Evolutionary conservation across 2,797 vertebrate genomes (phyloP).

Genomic region (Synaphobranchus kaupii): DNA sequence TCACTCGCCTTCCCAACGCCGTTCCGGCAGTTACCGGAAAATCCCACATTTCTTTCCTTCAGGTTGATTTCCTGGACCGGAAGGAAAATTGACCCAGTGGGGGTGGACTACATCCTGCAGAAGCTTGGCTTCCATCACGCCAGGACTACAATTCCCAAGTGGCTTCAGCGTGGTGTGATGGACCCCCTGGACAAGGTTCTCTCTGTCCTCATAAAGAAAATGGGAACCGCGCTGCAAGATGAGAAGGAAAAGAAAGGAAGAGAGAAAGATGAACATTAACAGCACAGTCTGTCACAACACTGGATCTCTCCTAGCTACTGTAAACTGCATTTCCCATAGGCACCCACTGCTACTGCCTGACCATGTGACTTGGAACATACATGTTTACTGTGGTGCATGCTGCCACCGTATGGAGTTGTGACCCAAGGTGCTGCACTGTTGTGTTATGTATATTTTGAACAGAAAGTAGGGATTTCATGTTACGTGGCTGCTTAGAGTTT

Average conservation of each 20-base stretch:
- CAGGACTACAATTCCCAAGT: slow-evolving; percentile 98
- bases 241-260: slow-evolving; percentile 93
- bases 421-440: slow-evolving; percentile 72
- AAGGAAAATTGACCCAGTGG: slow-evolving; percentile 95
- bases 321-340: slow-evolving; percentile 61
- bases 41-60: slow-evolving; percentile 35
- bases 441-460: slow-evolving; percentile 79
- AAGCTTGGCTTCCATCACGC: slow-evolving; percentile 98
- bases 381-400: slow-evolving; percentile 77
- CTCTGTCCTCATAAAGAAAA: slow-evolving; percentile 95
- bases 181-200: slow-evolving; percentile 97
- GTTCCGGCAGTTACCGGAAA: not conserved
- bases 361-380: slow-evolving; percentile 67
- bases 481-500: slow-evolving; percentile 60
- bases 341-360: slow-evolving; percentile 56
- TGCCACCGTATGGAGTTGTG: slow-evolving; percentile 67
- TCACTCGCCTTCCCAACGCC: not conserved
- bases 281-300: slow-evolving; percentile 44
- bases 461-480: slow-evolving; percentile 67
- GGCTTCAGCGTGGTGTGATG: slow-evolving; percentile 98
- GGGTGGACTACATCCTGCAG: slow-evolving; percentile 97
- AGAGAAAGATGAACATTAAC: slow-evolving; percentile 92
- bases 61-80: slow-evolving; percentile 99
- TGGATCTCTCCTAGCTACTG: slow-evolving; percentile 63
- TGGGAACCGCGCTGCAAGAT: slow-evolving; percentile 92